Conservation (phyloP, 2,113 vertebrate genomes). For the Oxygymnocypris stewartii region DNA sequence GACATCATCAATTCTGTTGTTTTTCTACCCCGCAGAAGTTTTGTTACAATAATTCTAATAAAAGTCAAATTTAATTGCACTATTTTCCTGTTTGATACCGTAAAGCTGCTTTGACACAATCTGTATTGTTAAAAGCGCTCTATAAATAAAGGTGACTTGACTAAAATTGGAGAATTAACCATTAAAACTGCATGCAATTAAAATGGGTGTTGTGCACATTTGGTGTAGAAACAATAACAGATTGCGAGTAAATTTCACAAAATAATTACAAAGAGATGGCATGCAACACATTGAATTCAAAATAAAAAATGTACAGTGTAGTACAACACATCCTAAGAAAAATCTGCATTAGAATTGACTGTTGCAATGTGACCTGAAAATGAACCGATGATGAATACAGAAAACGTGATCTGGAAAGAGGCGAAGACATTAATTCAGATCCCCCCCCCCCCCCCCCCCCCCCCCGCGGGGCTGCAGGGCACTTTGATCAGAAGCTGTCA, state of each 20-base stretch:
- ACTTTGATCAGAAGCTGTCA: conserved; percentile 55
- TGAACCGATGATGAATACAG: background rate
- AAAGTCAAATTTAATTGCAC: background rate
- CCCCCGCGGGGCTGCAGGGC: conserved; percentile 29
- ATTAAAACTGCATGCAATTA: background rate
- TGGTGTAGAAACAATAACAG: too few relatives aligned
- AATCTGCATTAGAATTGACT: background rate
- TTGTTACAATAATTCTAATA: background rate
- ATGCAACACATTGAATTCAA: too few relatives aligned
- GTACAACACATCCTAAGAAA: too few relatives aligned
- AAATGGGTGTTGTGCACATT: background rate
- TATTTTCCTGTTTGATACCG: too few relatives aligned
- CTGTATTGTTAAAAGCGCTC: too few relatives aligned
- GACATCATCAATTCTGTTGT: background rate
- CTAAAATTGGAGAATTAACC: background rate
- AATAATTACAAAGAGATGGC: too few relatives aligned
- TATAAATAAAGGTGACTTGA: too few relatives aligned
- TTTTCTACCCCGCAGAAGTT: background rate
- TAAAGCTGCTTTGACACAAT: too few relatives aligned
- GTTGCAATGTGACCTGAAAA: conserved; percentile 14
- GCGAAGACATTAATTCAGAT: conserved; percentile 31
- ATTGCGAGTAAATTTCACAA: too few relatives aligned
- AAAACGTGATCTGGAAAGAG: background rate
- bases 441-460: too few relatives aligned
- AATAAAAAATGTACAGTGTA: too few relatives aligned